These are phyloP conservation scores for Hemicordylus capensis DNA, from an alignment of 2,113 vertebrate species.

Conservation along the genomic window DNA sequence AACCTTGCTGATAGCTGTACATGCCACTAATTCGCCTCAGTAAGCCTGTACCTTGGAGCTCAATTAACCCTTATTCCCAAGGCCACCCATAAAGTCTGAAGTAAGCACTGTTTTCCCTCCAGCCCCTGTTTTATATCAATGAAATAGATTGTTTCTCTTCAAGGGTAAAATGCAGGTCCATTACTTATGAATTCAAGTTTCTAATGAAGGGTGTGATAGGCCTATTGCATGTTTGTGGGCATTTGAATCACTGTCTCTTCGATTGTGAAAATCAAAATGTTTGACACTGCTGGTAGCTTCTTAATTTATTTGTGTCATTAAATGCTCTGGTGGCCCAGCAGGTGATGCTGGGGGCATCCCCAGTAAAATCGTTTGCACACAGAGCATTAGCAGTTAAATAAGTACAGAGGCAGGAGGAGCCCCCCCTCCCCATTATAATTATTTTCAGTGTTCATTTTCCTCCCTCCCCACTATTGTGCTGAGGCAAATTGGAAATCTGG, in stretches of 20 bases:
- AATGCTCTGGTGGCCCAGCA: slow-evolving; percentile 32
- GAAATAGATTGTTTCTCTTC: slow-evolving; percentile 72
- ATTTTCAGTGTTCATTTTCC: slow-evolving; percentile 53
- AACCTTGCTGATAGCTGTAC: slow-evolving; percentile 68
- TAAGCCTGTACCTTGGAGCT: slow-evolving; percentile 76
- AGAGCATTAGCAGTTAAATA: slow-evolving; percentile 61
- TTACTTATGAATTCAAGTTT: slow-evolving; percentile 65
- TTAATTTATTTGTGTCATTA: slow-evolving; percentile 52
- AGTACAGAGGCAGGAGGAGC: slow-evolving; percentile 43
- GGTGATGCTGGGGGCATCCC: slow-evolving; percentile 46
- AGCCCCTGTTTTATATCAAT: slow-evolving; percentile 67
- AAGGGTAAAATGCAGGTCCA: slow-evolving; percentile 48
- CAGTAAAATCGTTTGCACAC: slow-evolving; percentile 32
- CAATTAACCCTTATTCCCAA: slow-evolving; percentile 80
- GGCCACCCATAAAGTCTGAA: slow-evolving; percentile 77
- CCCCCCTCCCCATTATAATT: slow-evolving; percentile 27
- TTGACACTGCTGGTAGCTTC: slow-evolving; percentile 30
- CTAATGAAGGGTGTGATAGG: slow-evolving; percentile 60
- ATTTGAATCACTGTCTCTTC: slow-evolving; percentile 8
- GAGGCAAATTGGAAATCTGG: slow-evolving; percentile 82
- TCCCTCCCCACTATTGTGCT: slow-evolving; percentile 72
- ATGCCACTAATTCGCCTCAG: slow-evolving; percentile 77
- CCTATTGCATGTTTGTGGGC: slow-evolving; percentile 23
- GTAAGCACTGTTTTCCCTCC: slow-evolving; percentile 67
- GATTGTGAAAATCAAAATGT: slow-evolving; percentile 54